These are phyloP conservation scores for Progne subis DNA, from an alignment of 2,113 vertebrate genomes.

Conservation along the genomic window DNA sequence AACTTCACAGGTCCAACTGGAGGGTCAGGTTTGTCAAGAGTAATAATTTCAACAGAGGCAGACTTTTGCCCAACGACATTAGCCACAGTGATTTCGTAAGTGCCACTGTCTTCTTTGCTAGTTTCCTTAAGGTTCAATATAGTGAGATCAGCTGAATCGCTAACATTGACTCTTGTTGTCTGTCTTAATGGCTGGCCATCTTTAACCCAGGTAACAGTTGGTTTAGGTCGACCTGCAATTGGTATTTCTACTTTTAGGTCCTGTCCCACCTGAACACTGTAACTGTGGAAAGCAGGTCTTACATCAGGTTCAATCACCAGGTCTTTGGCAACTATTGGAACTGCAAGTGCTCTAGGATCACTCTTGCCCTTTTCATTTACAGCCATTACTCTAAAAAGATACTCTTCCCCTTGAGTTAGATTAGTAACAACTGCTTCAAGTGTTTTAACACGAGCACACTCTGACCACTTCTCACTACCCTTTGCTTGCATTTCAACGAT, in stretches of 20 bases:
- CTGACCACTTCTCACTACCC: conserved; percentile 92
- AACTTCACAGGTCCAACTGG: conserved; percentile 93
- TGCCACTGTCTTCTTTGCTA: conserved; percentile 89
- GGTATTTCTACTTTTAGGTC: conserved; percentile 91
- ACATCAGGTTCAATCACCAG: conserved; percentile 94
- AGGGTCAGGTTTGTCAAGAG: conserved; percentile 94
- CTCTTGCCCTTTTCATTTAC: conserved; percentile 97
- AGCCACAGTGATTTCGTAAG: conserved; percentile 86
- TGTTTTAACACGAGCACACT: conserved; percentile 89
- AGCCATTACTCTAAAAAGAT: conserved; percentile 92
- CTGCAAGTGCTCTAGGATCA: conserved; percentile 91
- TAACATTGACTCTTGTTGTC: conserved; percentile 91
- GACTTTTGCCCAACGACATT: conserved; percentile 91
- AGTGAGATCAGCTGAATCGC: conserved; percentile 80
- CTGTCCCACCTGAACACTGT: conserved; percentile 91
- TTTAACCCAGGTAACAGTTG: conserved; percentile 89
- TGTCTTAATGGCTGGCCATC: conserved; percentile 88
- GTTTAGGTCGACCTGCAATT: conserved; percentile 91
- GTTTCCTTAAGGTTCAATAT: conserved; percentile 90
- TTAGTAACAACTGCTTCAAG: conserved; percentile 89
- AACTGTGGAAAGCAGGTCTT: conserved; percentile 89
- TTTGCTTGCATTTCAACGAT: conserved; percentile 95
- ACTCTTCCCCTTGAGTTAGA: conserved; percentile 91
- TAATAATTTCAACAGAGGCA: conserved; percentile 88
- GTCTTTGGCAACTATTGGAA: conserved; percentile 92